Evolutionary conservation across 1,140 invertebrate species (phyloP).

Genomic region (Aculops lycopersici): DNA sequence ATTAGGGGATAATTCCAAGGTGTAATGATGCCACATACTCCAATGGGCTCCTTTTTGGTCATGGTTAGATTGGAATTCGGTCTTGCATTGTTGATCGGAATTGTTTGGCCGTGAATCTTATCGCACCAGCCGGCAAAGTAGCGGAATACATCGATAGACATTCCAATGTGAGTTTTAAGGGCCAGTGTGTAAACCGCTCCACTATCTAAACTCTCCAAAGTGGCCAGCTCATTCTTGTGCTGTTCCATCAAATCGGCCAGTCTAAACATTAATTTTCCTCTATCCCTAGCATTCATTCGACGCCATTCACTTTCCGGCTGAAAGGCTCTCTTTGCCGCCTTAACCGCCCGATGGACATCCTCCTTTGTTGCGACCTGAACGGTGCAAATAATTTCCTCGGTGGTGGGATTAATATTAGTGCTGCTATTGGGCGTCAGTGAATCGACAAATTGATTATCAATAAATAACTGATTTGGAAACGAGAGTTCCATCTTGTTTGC

Average conservation of each 20-base stretch:
- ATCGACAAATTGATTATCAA: constrained; percentile 60
- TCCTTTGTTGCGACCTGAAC: constrained; percentile 35
- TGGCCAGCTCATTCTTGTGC: constrained; percentile 69
- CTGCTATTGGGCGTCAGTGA: constrained; percentile 25
- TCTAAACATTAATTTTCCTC: constrained; percentile 24
- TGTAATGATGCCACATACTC: constrained; percentile 28
- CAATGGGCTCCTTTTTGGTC: constrained; percentile 58
- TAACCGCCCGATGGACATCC: constrained; percentile 57
- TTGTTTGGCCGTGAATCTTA: constrained; percentile 21
- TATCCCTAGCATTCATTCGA: constrained; percentile 48
- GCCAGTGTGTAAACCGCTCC: constrained; percentile 81
- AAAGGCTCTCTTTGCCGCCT: constrained; percentile 42
- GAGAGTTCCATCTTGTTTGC: constrained; percentile 49
- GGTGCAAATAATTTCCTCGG: constrained; percentile 29
- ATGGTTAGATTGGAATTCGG: constrained; percentile 61
- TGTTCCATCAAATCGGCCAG: constrained; percentile 71
- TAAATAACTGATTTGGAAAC: constrained; percentile 56
- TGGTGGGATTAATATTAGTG: constrained; percentile 39
- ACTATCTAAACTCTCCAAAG: constrained; percentile 60
- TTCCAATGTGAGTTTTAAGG: constrained; percentile 65
- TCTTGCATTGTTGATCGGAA: constrained; percentile 33
- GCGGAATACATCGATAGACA: constrained; percentile 67
- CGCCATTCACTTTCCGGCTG: constrained; percentile 44
- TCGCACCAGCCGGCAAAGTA: constrained; percentile 36
- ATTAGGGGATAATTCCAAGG: constrained; percentile 27